Evolutionary conservation across 2,888 invertebrate genomes (phyloP).

Genomic region (Caenorhabditis sp.): DNA sequence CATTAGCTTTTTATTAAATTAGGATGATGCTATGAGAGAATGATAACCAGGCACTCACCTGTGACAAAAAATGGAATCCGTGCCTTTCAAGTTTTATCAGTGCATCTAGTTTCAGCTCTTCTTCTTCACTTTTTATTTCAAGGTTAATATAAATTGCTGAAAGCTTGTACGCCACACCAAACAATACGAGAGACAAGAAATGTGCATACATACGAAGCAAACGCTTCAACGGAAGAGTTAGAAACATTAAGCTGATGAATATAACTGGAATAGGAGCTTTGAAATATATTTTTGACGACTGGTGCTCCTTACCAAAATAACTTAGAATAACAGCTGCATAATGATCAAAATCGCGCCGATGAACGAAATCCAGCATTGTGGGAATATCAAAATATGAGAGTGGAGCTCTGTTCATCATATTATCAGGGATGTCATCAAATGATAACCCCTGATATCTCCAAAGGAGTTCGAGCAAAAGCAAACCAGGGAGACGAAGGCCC

Average conservation of each 20-base stretch:
- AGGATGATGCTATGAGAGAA: neutral
- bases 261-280: constrained; percentile 79
- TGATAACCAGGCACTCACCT: constrained; percentile 14
- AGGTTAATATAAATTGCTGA: constrained; percentile 80
- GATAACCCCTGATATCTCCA: constrained; percentile 70
- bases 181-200: constrained; percentile 80
- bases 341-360: constrained; percentile 71
- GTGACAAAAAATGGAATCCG: constrained; percentile 73
- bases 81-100: constrained; percentile 77
- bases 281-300: neutral
- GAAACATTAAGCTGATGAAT: constrained; percentile 80
- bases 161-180: constrained; percentile 80
- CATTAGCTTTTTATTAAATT: no score
- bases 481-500: constrained; percentile 65
- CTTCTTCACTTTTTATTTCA: constrained; percentile 71
- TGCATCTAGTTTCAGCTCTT: constrained; percentile 72
- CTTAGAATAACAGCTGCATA: constrained; percentile 70
- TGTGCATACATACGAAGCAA: constrained; percentile 82
- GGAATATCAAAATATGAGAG: constrained; percentile 68
- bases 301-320: constrained; percentile 69
- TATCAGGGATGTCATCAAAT: constrained; percentile 66
- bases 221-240: constrained; percentile 81
- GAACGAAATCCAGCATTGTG: constrained; percentile 75
- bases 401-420: constrained; percentile 56
- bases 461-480: constrained; percentile 71